Base-by-base conservation (phyloP, 2,113 vertebrate species). In the Danionella cerebrum region DNA sequence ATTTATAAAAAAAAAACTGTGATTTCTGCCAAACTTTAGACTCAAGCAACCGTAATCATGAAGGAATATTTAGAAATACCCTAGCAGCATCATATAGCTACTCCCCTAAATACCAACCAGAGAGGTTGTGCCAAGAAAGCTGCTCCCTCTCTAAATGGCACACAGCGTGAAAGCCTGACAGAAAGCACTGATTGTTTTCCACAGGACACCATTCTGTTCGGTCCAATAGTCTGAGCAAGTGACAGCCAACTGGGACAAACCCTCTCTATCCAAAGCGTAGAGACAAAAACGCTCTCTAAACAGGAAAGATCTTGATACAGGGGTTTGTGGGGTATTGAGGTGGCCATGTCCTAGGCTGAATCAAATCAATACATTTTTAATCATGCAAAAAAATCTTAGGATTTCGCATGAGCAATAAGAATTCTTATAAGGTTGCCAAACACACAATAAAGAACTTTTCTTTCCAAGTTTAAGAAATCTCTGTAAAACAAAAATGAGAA, bases 101-200 rank as follows among this genome's bases (percentile, higher is more conserved):
- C 6, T 19, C 18, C 7, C 18, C 27, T 18, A 36, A 38, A 60
- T 11, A 53, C 22, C 29, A 14, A 29, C 11, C n/a, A 25, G 11
- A 24, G 18, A 25, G 9, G 22, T 10, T 6, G 35, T 7, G 25
- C 14, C 42, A 31, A 18, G 24, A 42, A 35, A 31, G 27, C 45
- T 13, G 41, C 51, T 1, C 2, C 36, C 33, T 19, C 16, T 60
- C 36, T 13, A 58, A 65, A 44, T 45, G 59, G 72, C 33, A 13
- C 41, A 29, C 53, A 11, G 71, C 10, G 16, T 62, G 36, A 69
- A n/a, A 27, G 36, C 31, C 29, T 13, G 19, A 55, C 64, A 70
- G 55, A 73, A 47, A 39, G 44, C 44, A 36, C 31, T 33, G 45
- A 75, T 73, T 75, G 73, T 75, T 73, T 67, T 60, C 35, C 41